Evolutionary conservation across 2,888 invertebrate species (phyloP).

Genomic region (Thymelicus sylvestris): DNA sequence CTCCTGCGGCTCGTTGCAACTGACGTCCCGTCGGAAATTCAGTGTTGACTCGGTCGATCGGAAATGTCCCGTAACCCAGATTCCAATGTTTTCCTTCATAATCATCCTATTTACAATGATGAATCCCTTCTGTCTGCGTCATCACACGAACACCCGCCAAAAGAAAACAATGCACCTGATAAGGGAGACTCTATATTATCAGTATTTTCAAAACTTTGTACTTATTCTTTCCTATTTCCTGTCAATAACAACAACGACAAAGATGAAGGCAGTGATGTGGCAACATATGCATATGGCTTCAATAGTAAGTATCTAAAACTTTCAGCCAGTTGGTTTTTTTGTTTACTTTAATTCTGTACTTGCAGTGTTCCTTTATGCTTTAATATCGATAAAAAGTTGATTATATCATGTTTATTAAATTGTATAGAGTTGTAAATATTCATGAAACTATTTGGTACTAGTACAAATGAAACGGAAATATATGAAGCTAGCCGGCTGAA

Average conservation of each 20-base stretch:
- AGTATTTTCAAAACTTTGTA: constrained; percentile 15
- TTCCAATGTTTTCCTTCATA: neutral
- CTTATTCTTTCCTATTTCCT: constrained; percentile 26
- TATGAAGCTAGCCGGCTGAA: no score
- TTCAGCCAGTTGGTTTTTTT: neutral
- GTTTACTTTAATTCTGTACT: neutral
- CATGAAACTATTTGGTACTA: no score
- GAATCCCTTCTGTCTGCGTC: constrained; percentile 4
- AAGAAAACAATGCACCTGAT: neutral
- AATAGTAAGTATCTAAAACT: constrained; percentile 13
- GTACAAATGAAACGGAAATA: no score
- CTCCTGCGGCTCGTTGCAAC: constrained; percentile 8
- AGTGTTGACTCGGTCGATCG: neutral
- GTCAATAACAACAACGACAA: constrained; percentile 22
- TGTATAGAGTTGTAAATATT: no score
- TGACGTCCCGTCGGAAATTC: neutral
- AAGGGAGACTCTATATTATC: constrained; percentile 11
- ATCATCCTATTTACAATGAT: constrained; percentile 2
- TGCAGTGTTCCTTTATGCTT: no score
- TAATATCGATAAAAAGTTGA: no score
- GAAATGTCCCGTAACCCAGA: constrained; percentile 11
- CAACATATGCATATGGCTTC: neutral
- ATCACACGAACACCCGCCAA: constrained; percentile 2
- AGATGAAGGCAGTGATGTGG: neutral
- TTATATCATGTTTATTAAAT: no score